Evolutionary conservation across 2,113 vertebrate species (phyloP), one percentile per base, ranked within the genome.

Genomic region (Dolichallabes microphthalmus): DNA sequence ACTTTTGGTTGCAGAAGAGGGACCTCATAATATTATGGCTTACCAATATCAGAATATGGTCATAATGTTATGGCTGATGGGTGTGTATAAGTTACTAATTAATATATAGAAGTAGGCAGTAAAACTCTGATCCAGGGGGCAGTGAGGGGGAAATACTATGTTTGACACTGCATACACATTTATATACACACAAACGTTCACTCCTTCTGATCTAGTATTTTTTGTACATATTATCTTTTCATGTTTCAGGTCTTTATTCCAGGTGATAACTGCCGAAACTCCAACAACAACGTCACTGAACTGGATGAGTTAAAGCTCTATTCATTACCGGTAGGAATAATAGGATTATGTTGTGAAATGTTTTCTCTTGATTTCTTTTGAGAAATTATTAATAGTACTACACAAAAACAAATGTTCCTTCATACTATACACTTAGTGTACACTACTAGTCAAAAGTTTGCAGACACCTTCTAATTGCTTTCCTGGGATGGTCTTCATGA

Each of bases 261-360:
- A 2, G 90, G 90, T 79, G 85, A 92, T 4, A 88, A 89, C 88
- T 96, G 94, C 87, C 88, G 86, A 14, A 63, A 73, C 0, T 4
- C 35, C 0, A 30, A 57, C 22, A 19, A 77, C 4, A 95, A 95
- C 90, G 74, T 13, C 50, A 91, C 93, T 0, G 76, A 80, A 13
- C 82, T 91, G n/a, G 92, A 91, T n/a, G 82, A 53, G n/a, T 80
- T 95, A 45, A 90, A 90, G 55, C 94, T 97, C 80, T 93, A 96
- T 91, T 94, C 94, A 0, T 30, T 94, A 20, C 96, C 96, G 14
- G 97, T 97, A 82, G 94, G 94, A 92, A 3, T 22, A 63, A 57
- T 30, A 22, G 3, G 2, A 19, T 61, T n/a, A 60, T 14, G 10
- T 20, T 32, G 53, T 50, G 4, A 74, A 50, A 73, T 25, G 35